A percentile compares a stretch with the other conserved stretches of the same genome.
Evolutionary conservation across 1,140 invertebrate genomes (phyloP).

Genomic region (Dendroctonus ponderosae): DNA sequence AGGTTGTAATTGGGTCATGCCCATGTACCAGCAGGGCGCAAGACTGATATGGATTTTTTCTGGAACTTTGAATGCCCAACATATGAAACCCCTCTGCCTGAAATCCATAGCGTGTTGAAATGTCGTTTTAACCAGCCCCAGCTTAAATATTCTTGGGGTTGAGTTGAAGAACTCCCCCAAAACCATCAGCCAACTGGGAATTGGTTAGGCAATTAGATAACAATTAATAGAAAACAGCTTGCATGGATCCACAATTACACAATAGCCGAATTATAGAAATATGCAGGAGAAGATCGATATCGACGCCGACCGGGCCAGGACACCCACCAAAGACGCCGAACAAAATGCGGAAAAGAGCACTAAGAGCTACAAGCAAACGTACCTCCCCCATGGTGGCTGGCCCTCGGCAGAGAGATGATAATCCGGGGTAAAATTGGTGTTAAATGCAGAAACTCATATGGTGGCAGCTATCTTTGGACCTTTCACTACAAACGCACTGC

Average conservation of each 20-base stretch:
- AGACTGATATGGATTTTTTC: slow-evolving; percentile 17
- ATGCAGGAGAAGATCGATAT: slow-evolving; percentile 11
- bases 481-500: slow-evolving; percentile 35
- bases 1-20: background rate
- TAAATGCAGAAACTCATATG: slow-evolving; percentile 49
- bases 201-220: no score
- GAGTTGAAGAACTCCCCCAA: no score
- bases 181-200: no score
- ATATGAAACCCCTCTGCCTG: no score
- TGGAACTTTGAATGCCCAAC: no score
- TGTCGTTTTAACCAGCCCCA: no score
- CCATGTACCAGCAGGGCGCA: slow-evolving; percentile 3
- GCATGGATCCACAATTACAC: background rate
- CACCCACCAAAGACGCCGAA: background rate
- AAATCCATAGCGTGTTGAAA: no score
- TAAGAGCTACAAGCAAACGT: slow-evolving; percentile 12
- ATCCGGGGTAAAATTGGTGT: slow-evolving; percentile 41
- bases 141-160: no score
- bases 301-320: background rate
- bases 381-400: slow-evolving; percentile 44
- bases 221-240: no score
- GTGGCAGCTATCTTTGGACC: slow-evolving; percentile 22
- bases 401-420: slow-evolving; percentile 30
- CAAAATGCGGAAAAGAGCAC: no score
- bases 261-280: background rate